A percentile compares a stretch with the other conserved stretches of the same genome.
Evolutionary conservation across 2,888 invertebrate genomes (phyloP).

Genomic region (Troides oblongomaculatus): DNA sequence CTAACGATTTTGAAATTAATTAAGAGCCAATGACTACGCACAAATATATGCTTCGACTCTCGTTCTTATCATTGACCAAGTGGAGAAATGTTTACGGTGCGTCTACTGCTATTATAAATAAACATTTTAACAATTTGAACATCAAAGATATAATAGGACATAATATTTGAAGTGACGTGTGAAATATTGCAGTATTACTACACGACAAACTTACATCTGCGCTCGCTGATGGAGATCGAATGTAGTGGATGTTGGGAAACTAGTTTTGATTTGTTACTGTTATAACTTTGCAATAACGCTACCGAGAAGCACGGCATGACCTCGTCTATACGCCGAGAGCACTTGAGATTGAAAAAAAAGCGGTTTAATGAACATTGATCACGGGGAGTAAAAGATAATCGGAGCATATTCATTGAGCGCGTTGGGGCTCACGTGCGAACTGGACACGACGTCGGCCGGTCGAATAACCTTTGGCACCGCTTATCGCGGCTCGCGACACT

Average conservation of each 20-base stretch:
- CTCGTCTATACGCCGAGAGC: slow-evolving; percentile 42
- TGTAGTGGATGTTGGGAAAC: slow-evolving; percentile 20
- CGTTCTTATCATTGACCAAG: slow-evolving; percentile 38
- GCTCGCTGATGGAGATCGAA: slow-evolving; percentile 13
- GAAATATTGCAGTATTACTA: slow-evolving; percentile 38
- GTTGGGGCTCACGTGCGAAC: slow-evolving; percentile 34
- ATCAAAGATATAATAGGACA: slow-evolving; percentile 33
- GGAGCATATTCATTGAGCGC: slow-evolving; percentile 40
- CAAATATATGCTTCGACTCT: slow-evolving; percentile 35
- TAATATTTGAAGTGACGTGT: slow-evolving; percentile 40
- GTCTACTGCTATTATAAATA: slow-evolving; percentile 40
- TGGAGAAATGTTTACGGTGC: slow-evolving; percentile 32
- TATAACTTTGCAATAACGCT: slow-evolving; percentile 33
- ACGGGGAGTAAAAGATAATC: slow-evolving; percentile 40
- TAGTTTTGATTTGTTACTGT: slow-evolving; percentile 34
- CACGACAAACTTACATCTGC: slow-evolving; percentile 33
- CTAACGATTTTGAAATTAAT: slow-evolving; percentile 50
- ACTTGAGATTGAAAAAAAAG: slow-evolving; percentile 43
- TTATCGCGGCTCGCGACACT: slow-evolving; percentile 9
- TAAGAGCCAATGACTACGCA: slow-evolving; percentile 50
- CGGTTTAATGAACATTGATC: slow-evolving; percentile 46
- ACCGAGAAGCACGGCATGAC: slow-evolving; percentile 43
- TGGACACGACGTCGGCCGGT: slow-evolving; percentile 27
- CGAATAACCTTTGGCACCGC: slow-evolving; percentile 31
- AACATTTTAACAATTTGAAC: slow-evolving; percentile 33